Evolutionary conservation across 2,888 invertebrate genomes (phyloP), one percentile per base, ranked within the genome.

Genomic region (Seladonia tumulorum): DNA sequence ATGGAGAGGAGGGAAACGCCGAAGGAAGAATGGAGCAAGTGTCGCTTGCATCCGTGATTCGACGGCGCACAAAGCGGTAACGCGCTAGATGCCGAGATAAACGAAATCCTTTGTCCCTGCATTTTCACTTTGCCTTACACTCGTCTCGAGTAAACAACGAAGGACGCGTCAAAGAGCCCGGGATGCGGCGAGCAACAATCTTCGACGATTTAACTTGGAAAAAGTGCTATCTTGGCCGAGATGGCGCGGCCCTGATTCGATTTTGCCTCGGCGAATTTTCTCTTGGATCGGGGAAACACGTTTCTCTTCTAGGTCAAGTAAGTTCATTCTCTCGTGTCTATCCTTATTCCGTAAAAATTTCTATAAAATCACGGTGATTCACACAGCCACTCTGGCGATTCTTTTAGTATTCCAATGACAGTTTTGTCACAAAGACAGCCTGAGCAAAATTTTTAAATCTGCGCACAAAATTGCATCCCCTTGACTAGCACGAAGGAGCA

Each of bases 41-140:
- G 72, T 72, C 72, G 72, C 47, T 72, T 72, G 73, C 73, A 53
- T 73, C 73, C 73, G 49, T 53, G 73, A 73, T 73, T 53, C 73
- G 73, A 73, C 49, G 70, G 14, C 25, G 49, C 49, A 74, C 74
- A 74, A 74, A 74, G 57, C 53, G 53, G 57, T 74, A 35, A 57
- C 74, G 74, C 74, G 74, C 39, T 57, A 25, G 74, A 74, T 74
- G 39, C 57, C n/a, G 39, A 57, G 74, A 74, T 74, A 74, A 74
- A 53, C 74, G 74, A 74, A 39, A 53, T 74, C 74, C 57, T 74
- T 74, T 74, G 74, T 74, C 57, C 57, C 57, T 8, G 74, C 39
- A n/a, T 74, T 57, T 57, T 57, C 74, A 39, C 74, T 74, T 57
- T n/a, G 57, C 22, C 57, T n/a, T 29, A 53, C 25, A 18, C 73